phyloP scores from a whole-genome alignment of 1,140 invertebrate genomes.

The Neodiprion fabricii region DNA sequence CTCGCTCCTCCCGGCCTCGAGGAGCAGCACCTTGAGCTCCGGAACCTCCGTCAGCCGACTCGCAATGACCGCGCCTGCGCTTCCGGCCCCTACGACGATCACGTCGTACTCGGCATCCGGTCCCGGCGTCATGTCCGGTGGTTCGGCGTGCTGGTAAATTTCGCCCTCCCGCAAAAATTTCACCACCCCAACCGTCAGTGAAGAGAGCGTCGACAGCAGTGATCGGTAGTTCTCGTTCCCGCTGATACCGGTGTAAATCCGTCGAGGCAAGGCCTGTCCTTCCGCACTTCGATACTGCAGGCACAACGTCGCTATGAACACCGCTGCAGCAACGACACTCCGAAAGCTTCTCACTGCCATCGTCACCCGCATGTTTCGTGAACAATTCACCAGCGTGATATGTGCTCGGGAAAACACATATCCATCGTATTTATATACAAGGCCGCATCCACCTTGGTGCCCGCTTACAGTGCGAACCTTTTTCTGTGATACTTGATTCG shows the following conservation, averaged over 20 bases:
- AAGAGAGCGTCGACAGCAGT: background rate
- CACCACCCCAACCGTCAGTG: slow-evolving; percentile 34
- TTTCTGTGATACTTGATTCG: background rate
- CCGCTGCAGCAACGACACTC: slow-evolving; percentile 54
- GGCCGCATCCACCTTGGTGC: slow-evolving; percentile 1
- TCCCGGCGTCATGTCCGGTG: slow-evolving; percentile 51
- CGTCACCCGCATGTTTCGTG: too few relatives aligned
- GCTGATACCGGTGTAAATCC: too few relatives aligned
- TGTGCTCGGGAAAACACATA: background rate
- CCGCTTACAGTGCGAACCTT: background rate
- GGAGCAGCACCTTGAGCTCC: slow-evolving; percentile 65
- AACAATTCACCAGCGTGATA: too few relatives aligned
- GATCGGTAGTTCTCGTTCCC: background rate
- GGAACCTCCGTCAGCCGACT: slow-evolving; percentile 69
- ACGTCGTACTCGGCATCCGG: slow-evolving; percentile 64
- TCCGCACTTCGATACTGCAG: background rate
- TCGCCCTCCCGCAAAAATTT: slow-evolving; percentile 40
- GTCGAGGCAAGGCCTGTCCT: background rate
- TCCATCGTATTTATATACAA: slow-evolving; percentile 17
- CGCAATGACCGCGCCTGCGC: slow-evolving; percentile 74
- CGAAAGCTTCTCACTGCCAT: slow-evolving; percentile 85
- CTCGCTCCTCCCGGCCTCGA: slow-evolving; percentile 71
- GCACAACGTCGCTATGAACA: slow-evolving; percentile 59
- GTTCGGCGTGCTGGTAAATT: slow-evolving; percentile 34
- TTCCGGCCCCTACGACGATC: slow-evolving; percentile 75